phyloP scores from a whole-genome alignment of 2,888 invertebrate species.

The Dynastes tityus region DNA sequence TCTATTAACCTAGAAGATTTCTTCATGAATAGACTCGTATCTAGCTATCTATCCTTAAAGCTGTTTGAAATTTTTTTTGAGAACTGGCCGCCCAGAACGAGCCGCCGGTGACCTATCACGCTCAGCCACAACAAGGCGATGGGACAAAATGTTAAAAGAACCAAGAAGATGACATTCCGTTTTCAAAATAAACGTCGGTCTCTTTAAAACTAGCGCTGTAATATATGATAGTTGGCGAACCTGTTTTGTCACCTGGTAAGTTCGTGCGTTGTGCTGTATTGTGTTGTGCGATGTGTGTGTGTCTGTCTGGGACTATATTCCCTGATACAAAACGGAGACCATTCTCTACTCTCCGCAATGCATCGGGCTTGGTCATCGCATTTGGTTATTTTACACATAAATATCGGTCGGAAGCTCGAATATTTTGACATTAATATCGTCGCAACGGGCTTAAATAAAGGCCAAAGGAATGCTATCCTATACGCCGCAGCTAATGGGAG shows the following conservation, averaged over 20 bases:
- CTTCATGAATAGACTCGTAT: too few relatives aligned
- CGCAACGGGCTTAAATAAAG: constrained; percentile 43
- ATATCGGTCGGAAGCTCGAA: constrained; percentile 62
- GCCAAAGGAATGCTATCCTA: constrained; percentile 63
- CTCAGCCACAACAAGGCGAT: not conserved
- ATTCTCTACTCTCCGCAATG: not conserved
- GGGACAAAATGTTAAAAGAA: constrained; percentile 1
- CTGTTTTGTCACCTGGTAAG: constrained; percentile 64
- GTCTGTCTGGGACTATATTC: constrained; percentile 54
- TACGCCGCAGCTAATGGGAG: constrained; percentile 58
- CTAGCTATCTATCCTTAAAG: too few relatives aligned
- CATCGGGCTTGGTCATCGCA: constrained; percentile 58
- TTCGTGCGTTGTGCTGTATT: not conserved
- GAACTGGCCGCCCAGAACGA: too few relatives aligned
- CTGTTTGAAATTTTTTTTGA: too few relatives aligned
- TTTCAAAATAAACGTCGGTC: constrained; percentile 47
- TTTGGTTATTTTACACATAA: constrained; percentile 66
- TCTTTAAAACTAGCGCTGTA: constrained; percentile 49
- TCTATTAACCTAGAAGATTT: too few relatives aligned
- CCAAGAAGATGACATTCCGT: constrained; percentile 28
- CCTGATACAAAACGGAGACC: constrained; percentile 53
- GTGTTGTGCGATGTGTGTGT: constrained; percentile 53
- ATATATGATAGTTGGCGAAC: constrained; percentile 63
- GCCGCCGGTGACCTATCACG: not conserved
- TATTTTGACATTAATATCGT: constrained; percentile 64